phyloP scores from a whole-genome alignment of 2,113 vertebrate species.

The Laticauda laticaudata region DNA sequence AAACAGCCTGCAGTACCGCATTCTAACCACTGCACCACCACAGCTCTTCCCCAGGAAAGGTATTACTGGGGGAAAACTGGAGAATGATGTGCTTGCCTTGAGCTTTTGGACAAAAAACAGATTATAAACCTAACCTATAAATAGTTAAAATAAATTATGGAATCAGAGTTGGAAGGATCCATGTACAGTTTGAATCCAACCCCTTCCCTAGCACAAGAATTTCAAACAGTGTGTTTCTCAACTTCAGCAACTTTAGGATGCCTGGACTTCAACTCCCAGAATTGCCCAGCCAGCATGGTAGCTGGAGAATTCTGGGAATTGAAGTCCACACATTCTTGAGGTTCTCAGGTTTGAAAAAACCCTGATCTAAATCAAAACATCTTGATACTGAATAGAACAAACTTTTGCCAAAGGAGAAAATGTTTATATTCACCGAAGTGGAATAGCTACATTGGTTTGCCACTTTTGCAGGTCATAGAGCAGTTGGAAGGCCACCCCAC shows the following conservation, averaged over 20 bases:
- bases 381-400: not conserved
- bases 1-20: too few relatives aligned
- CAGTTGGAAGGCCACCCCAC: not conserved
- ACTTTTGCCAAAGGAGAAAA: not conserved
- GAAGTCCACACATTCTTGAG: not conserved
- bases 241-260: not conserved
- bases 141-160: not conserved
- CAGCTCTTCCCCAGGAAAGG: too few relatives aligned
- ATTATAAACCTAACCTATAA: not conserved
- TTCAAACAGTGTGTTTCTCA: not conserved
- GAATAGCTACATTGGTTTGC: not conserved
- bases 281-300: not conserved
- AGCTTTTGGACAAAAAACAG: not conserved
- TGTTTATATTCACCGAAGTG: not conserved
- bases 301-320: not conserved
- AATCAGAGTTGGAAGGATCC: not conserved
- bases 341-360: not conserved
- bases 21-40: too few relatives aligned
- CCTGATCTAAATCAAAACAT: not conserved
- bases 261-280: not conserved
- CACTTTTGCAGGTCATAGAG: not conserved
- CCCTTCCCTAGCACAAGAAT: not conserved
- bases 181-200: not conserved
- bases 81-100: not conserved
- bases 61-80: not conserved